Conservation (phyloP, 2,888 invertebrate species). For the Temnothorax rugatulus region DNA sequence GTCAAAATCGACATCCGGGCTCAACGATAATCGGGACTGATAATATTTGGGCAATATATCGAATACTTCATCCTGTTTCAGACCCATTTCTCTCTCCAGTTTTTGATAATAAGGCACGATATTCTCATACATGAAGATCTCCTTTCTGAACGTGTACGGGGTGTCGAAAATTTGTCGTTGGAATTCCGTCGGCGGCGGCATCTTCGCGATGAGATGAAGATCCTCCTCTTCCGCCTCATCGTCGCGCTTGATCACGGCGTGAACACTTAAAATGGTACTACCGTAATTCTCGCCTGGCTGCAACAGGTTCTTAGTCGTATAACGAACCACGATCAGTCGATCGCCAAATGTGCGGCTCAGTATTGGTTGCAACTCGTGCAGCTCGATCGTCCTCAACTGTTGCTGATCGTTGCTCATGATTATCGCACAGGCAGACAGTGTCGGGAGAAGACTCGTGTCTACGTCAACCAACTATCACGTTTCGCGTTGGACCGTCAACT, state of each 20-base stretch:
- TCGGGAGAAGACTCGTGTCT: neutral
- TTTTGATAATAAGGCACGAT: conserved; percentile 87
- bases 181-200: conserved; percentile 87
- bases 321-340: conserved; percentile 73
- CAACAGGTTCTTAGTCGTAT: conserved; percentile 70
- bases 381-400: conserved; percentile 65
- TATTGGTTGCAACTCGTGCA: conserved; percentile 78
- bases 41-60: conserved; percentile 87
- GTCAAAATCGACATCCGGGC: conserved; percentile 85
- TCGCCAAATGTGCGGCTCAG: conserved; percentile 74
- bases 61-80: conserved; percentile 85
- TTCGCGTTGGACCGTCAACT: neutral
- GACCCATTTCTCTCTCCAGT: conserved; percentile 86
- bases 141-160: conserved; percentile 88
- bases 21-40: conserved; percentile 86
- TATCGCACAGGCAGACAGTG: neutral
- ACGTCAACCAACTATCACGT: neutral
- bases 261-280: conserved; percentile 87
- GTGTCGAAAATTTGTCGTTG: conserved; percentile 87
- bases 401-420: conserved; percentile 45
- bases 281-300: conserved; percentile 89
- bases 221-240: conserved; percentile 78
- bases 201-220: conserved; percentile 88
- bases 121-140: conserved; percentile 87
- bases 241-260: conserved; percentile 68